phyloP scores from a whole-genome alignment of 2,888 invertebrate species.

The Gerris lacustris region DNA sequence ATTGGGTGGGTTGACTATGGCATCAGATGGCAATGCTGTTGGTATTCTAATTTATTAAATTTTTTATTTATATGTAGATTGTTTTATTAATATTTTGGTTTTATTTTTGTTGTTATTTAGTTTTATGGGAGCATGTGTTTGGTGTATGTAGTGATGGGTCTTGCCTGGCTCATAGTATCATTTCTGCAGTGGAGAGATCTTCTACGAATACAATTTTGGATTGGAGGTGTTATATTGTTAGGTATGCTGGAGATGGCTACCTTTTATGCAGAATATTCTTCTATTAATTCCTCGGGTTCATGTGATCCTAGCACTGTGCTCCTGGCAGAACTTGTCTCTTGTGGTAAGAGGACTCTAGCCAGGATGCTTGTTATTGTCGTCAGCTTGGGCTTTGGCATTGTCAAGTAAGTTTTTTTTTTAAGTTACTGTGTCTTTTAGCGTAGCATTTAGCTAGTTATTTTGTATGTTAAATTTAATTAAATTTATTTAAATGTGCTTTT shows the following conservation, averaged over 20 bases:
- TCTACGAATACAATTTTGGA: slow-evolving; percentile 88
- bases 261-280: slow-evolving; percentile 68
- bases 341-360: slow-evolving; percentile 79
- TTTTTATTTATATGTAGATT: neutral
- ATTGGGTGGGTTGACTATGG: too few relatives aligned
- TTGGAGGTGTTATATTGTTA: slow-evolving; percentile 77
- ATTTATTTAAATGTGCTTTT: too few relatives aligned
- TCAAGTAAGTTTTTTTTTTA: slow-evolving; percentile 53
- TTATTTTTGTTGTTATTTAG: slow-evolving; percentile 38
- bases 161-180: slow-evolving; percentile 70
- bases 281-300: slow-evolving; percentile 55
- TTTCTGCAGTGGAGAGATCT: slow-evolving; percentile 83
- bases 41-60: too few relatives aligned
- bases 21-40: too few relatives aligned
- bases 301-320: slow-evolving; percentile 59
- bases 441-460: too few relatives aligned
- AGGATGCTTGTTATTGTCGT: slow-evolving; percentile 90
- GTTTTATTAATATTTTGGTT: slow-evolving; percentile 11
- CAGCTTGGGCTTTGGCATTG: slow-evolving; percentile 88
- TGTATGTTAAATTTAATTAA: too few relatives aligned
- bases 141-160: slow-evolving; percentile 68
- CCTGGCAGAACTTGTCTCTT: slow-evolving; percentile 81
- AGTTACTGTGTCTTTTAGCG: neutral
- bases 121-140: slow-evolving; percentile 86
- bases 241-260: slow-evolving; percentile 77